Percentiles rank a stretch among this genome's conserved stretches.
These are phyloP conservation scores for Eurosta solidaginis DNA, from an alignment of 1,140 invertebrate genomes.

Conservation along the genomic window DNA sequence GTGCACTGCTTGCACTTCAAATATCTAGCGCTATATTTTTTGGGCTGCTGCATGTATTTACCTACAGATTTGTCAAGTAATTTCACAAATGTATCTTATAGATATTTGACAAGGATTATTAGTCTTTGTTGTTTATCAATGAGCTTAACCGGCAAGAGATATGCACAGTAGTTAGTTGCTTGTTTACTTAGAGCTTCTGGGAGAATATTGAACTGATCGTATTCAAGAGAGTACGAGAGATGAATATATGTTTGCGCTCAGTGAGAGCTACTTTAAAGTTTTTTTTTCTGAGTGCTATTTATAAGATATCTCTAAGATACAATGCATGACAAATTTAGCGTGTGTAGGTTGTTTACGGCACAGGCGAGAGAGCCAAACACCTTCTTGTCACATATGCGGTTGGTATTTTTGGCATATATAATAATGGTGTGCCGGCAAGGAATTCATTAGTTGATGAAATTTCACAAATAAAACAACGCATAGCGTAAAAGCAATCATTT, in stretches of 20 bases:
- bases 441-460: constrained; percentile 33
- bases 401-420: constrained; percentile 35
- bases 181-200: not conserved
- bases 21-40: not conserved
- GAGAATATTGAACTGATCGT: not conserved
- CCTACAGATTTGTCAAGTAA: no score
- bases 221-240: no score
- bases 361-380: no score
- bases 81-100: not conserved
- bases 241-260: not conserved
- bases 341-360: no score
- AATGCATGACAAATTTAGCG: no score
- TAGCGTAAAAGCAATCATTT: not conserved
- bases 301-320: not conserved
- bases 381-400: not conserved
- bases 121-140: constrained; percentile 18
- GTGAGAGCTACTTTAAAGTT: no score
- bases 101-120: no score
- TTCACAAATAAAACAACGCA: constrained; percentile 30
- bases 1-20: no score
- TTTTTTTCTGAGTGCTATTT: not conserved
- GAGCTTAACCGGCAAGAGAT: not conserved
- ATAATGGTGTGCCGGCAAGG: constrained; percentile 25
- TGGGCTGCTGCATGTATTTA: no score
- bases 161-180: not conserved